Evolutionary conservation across 2,797 vertebrate species (phyloP), one percentile per base, ranked within the genome.

Genomic region (Antennarius maculatus): DNA sequence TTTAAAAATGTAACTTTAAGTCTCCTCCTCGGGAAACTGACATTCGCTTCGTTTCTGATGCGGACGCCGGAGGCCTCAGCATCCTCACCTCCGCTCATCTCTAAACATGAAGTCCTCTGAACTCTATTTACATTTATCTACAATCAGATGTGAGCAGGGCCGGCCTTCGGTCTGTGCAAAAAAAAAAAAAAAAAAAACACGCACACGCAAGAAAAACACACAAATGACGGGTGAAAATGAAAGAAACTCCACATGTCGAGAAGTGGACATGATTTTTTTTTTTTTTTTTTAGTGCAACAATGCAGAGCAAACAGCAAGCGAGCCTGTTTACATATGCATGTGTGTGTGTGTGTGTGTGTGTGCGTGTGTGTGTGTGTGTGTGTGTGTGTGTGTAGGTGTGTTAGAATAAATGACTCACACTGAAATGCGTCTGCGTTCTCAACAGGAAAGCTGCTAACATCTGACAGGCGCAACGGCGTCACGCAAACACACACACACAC

Each of bases 81-180:
- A 23, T 34, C 77, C 66, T 58, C 55, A 69, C 46, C 66, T 66
- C 70, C 45, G 39, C 71, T 65, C 56, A 47, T 66, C 60, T 74
- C 52, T 76, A 70, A 81, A 77, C 72, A 49, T 70, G n/a, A 79
- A 66, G 69, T 74, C 63, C 60, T 87, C 73, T 83, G 48, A 77
- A 82, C 67, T 76, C 55, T 86, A 87, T 89, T 87, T 88, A 91
- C 88, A 88, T 31, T 59, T 88, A 89, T 91, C 81, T 88, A 89
- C 86, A 87, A 43, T 66, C 72, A 62, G 60, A 71, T 66, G 63
- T 41, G 78, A 85, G 80, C 69, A 61, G 69, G 59, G 50, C 53
- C 28, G 17, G 61, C 70, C 72, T 77, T 71, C 48, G 14, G 69
- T 73, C 72, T 61, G 58, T 79, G 74, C 51, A 72, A 70, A 71